These are phyloP conservation scores for Thaumetopoea pityocampa DNA, from an alignment of 1,140 invertebrate genomes.

Conservation along the genomic window DNA sequence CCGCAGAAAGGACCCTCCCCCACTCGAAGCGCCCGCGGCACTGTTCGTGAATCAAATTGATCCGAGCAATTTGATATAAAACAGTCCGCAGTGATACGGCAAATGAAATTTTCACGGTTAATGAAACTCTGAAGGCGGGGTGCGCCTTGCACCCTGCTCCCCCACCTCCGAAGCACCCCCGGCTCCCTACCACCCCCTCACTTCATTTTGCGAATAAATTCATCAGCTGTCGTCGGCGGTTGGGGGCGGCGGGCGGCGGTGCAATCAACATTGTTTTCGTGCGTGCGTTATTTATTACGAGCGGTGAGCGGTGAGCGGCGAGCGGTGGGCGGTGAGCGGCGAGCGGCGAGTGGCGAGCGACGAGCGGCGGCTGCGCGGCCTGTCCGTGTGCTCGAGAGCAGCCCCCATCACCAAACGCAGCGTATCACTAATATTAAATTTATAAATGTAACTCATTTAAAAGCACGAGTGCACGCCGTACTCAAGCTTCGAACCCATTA, in stretches of 20 bases:
- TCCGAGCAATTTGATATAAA: slow-evolving; percentile 18
- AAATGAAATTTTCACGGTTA: slow-evolving; percentile 30
- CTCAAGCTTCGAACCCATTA: too few species aligned
- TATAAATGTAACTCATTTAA: too few species aligned
- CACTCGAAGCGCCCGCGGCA: too few species aligned
- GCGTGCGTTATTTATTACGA: background rate
- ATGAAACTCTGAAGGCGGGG: slow-evolving; percentile 16
- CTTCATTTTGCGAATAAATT: slow-evolving; percentile 42
- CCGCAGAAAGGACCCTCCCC: too few species aligned
- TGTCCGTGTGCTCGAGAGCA: too few species aligned
- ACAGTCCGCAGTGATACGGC: slow-evolving; percentile 10
- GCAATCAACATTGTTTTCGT: background rate
- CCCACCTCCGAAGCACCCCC: background rate
- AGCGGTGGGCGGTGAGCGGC: background rate
- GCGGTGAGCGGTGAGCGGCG: background rate
- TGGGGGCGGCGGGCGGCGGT: background rate
- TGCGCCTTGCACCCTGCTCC: background rate
- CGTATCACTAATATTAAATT: too few species aligned
- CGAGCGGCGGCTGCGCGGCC: background rate
- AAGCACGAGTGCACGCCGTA: too few species aligned
- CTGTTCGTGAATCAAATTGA: slow-evolving; percentile 19
- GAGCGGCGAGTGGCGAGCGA: slow-evolving; percentile 1
- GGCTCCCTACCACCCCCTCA: slow-evolving; percentile 12
- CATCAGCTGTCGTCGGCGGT: slow-evolving; percentile 22
- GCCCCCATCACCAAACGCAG: too few species aligned